phyloP scores from a whole-genome alignment of 2,888 invertebrate species.

The Meiosimyza decipiens region DNA sequence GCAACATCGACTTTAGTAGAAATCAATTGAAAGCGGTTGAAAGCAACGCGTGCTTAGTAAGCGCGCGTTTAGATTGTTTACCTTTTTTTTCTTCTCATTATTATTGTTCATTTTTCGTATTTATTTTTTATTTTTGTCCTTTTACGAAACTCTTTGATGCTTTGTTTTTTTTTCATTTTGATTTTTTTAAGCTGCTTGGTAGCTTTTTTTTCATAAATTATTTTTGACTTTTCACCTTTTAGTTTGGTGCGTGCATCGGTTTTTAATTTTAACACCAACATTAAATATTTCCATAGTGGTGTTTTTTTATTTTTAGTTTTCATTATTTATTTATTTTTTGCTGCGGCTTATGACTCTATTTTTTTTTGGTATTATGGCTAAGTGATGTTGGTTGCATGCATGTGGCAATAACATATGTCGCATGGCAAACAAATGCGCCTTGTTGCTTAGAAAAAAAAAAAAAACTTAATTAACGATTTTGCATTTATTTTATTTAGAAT shows the following conservation, averaged over 20 bases:
- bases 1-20: neutral
- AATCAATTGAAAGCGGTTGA: neutral
- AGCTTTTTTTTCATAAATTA: neutral
- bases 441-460: too few species aligned
- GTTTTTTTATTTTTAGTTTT: neutral
- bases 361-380: neutral
- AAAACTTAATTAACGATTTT: too few species aligned
- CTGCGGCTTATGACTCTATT: neutral
- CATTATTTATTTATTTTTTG: neutral
- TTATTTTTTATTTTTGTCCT: too few species aligned
- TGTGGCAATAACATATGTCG: constrained; percentile 2
- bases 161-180: neutral
- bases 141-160: too few species aligned
- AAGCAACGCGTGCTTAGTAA: too few species aligned
- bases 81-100: too few species aligned
- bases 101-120: too few species aligned
- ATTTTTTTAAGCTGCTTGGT: neutral
- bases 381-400: neutral
- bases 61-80: too few species aligned
- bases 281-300: neutral
- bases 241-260: constrained; percentile 9
- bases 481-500: too few species aligned
- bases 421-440: neutral
- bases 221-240: constrained; percentile 22
- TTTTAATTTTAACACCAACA: neutral